These are phyloP conservation scores for Holocentrus rufus DNA, from an alignment of 2,797 vertebrate species.

Conservation along the genomic window DNA sequence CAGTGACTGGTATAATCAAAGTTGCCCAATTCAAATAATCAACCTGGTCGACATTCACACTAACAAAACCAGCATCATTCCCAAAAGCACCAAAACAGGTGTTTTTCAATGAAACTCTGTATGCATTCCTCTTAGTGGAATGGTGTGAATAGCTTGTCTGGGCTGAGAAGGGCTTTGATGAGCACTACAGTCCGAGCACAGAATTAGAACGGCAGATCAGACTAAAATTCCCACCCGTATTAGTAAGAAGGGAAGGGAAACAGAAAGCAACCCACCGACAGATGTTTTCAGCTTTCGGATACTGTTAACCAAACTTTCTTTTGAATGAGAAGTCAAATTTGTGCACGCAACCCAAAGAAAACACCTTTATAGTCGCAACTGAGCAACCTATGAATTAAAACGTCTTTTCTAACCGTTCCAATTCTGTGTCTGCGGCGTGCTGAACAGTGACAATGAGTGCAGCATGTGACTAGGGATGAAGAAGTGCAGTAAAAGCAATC, in stretches of 20 bases:
- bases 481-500: slow-evolving; percentile 56
- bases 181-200: slow-evolving; percentile 30
- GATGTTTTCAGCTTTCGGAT: too few relatives aligned
- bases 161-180: slow-evolving; percentile 28
- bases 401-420: slow-evolving; percentile 54
- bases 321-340: background rate
- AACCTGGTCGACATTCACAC: slow-evolving; percentile 60
- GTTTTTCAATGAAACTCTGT: slow-evolving; percentile 36
- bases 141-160: slow-evolving; percentile 43
- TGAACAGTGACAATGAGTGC: slow-evolving; percentile 57
- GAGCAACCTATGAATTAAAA: background rate
- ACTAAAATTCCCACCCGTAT: slow-evolving; percentile 7
- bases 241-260: too few relatives aligned
- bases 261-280: too few relatives aligned
- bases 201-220: slow-evolving; percentile 66
- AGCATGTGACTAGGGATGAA: slow-evolving; percentile 46
- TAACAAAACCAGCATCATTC: slow-evolving; percentile 59
- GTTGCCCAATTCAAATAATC: slow-evolving; percentile 22
- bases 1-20: slow-evolving; percentile 20
- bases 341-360: background rate
- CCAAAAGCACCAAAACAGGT: slow-evolving; percentile 50
- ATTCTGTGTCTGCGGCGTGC: slow-evolving; percentile 49
- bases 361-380: too few relatives aligned
- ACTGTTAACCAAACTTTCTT: background rate
- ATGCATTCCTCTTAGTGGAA: slow-evolving; percentile 22